A percentile compares a stretch with the other conserved stretches of the same genome.
phyloP scores from a whole-genome alignment of 2,113 vertebrate genomes.

The Syngnathus floridae region DNA sequence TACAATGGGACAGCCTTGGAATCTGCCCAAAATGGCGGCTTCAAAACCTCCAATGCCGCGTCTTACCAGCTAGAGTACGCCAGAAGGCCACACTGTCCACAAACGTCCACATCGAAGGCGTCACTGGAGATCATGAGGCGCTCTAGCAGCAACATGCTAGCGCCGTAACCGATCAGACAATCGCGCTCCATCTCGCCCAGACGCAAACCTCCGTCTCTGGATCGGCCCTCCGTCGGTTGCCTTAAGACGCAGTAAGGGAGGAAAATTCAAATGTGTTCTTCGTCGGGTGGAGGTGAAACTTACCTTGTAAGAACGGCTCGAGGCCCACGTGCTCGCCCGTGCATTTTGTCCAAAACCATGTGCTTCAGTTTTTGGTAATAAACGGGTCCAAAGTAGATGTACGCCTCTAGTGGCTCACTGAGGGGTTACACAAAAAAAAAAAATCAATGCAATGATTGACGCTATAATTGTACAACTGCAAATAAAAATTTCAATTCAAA shows the following conservation, averaged over 20 bases:
- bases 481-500: neutral
- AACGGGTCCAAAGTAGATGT: conserved; percentile 96
- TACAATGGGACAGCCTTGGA: no score
- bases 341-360: conserved; percentile 99
- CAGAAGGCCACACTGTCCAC: conserved; percentile 90
- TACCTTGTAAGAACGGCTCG: conserved; percentile 96
- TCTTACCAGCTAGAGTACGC: conserved; percentile 96
- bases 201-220: conserved; percentile 91
- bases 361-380: conserved; percentile 99
- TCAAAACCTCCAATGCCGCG: no score
- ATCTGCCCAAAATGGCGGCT: no score
- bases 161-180: conserved; percentile 96
- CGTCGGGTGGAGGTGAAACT: neutral
- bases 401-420: conserved; percentile 93
- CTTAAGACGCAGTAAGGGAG: conserved; percentile 48
- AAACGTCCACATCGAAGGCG: conserved; percentile 97
- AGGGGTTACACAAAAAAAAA: neutral
- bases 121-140: conserved; percentile 99
- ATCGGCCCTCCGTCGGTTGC: conserved; percentile 95
- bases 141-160: conserved; percentile 94
- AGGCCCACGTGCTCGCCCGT: conserved; percentile 91
- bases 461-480: no score
- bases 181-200: conserved; percentile 98
- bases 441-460: no score
- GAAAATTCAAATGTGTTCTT: neutral